phyloP scores from a whole-genome alignment of 2,797 vertebrate species.

The Momotus momota region DNA sequence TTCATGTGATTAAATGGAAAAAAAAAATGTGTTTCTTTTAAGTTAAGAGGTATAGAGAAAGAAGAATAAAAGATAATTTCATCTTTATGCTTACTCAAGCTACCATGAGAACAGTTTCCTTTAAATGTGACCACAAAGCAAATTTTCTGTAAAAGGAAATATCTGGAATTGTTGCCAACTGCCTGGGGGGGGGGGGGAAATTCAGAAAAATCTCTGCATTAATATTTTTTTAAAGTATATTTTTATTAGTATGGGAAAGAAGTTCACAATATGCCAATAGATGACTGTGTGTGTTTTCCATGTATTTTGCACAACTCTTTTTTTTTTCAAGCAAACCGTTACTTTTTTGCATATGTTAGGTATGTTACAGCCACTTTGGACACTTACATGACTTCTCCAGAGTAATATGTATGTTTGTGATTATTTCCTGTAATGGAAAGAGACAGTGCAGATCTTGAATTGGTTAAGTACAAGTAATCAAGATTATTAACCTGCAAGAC shows the following conservation, averaged over 20 bases:
- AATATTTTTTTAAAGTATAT: background rate
- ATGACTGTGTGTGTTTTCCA: background rate
- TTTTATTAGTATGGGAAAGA: background rate
- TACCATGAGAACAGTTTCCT: fast-evolving
- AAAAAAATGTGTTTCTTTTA: background rate
- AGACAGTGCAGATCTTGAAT: background rate
- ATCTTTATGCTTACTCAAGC: background rate
- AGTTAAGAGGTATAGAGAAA: background rate
- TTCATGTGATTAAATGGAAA: background rate
- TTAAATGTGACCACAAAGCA: background rate
- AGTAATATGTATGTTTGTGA: background rate
- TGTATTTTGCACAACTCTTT: background rate
- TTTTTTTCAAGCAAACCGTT: background rate
- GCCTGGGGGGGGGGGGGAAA: background rate
- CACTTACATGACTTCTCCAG: background rate
- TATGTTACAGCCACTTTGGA: background rate
- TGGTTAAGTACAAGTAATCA: background rate
- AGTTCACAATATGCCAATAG: fast-evolving
- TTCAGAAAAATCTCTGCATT: background rate
- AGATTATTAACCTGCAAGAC: background rate
- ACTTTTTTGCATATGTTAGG: background rate
- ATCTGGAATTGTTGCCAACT: background rate
- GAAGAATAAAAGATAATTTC: background rate
- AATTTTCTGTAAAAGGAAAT: background rate
- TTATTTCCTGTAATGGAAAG: background rate